Base-by-base conservation (phyloP, 2,888 invertebrate species). In the Nebria salina region DNA sequence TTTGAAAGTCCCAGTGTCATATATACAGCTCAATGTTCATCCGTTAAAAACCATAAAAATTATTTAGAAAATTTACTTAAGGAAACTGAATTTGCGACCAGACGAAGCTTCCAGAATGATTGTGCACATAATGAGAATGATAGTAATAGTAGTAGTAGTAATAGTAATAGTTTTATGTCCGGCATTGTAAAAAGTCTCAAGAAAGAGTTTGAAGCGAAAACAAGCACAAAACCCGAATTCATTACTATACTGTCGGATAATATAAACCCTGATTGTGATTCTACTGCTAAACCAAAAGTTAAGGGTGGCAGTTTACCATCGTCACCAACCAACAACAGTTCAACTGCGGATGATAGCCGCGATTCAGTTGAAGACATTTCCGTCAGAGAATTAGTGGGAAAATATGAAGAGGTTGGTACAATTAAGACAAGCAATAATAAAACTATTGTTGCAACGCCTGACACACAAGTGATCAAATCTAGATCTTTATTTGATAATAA, bases 201-300 rank as follows among this genome's bases (percentile, higher is more conserved):
- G 89, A 94, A 94, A 87, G 96, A 95, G 88, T 96, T 97, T 88
- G 97, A 97, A 90, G 96, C 96, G 76, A 95, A 95, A 87, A 92
- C 91, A 0, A 88, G 85, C 84, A 85, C 89, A 88, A 82, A 88
- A 81, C 66, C 89, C 88, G 86, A 84, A 70, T 83, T 84, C 83
- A 86, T 82, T 84, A 83, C 82, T 73, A 75, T 80, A 76, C 78
- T 76, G 65, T 81, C 82, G 26, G 77, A 76, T 15, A 83, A 83
- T 66, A 76, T 77, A 9, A 75, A 76, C 26, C 75, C 75, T 65
- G 83, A 76, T 72, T 73, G 80, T 65, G 77, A 77, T 25, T 72
- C 64, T n/a, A 26, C 41, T 72, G 13, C 20, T 72, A 41, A 82
- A 76, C 83, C 82, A 42, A 86, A 88, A 83, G 85, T 87, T 83